Percentiles rank a stretch among this genome's conserved stretches.
Evolutionary conservation across 53 echinoderm and acorn worm species (phyloP).

Genomic region (Antedon mediterranea): DNA sequence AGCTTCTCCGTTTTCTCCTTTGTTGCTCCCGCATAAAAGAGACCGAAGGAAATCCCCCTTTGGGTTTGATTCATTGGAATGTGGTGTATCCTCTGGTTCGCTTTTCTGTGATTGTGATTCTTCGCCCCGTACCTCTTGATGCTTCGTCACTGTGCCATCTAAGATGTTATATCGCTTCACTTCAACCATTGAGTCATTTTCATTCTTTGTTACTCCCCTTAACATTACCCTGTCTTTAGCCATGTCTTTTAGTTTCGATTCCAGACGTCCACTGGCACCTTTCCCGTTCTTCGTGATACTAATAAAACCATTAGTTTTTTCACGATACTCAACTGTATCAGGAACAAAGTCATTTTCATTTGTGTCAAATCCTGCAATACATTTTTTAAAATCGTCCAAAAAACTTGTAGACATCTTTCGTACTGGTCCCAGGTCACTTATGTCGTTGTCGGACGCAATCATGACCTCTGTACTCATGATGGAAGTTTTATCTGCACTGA

Average conservation of each 20-base stretch:
- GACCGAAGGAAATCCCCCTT: slow-evolving; percentile 30
- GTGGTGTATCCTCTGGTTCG: neutral
- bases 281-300: neutral
- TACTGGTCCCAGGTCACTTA: neutral
- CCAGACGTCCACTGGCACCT: neutral
- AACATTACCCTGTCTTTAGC: neutral
- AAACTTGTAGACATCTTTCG: slow-evolving; percentile 30
- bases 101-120: neutral
- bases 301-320: neutral
- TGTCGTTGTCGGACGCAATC: neutral
- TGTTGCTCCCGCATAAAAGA: slow-evolving; percentile 27
- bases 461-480: neutral
- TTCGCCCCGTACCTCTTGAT: slow-evolving; percentile 2
- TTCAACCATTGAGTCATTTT: slow-evolving; percentile 22
- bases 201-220: neutral
- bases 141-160: slow-evolving; percentile 53
- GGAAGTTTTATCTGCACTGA: neutral
- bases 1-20: slow-evolving; percentile 34
- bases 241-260: neutral
- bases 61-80: slow-evolving; percentile 5
- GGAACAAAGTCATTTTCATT: slow-evolving; percentile 9
- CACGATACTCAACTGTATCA: neutral
- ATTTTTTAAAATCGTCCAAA: slow-evolving; percentile 89
- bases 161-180: slow-evolving; percentile 57
- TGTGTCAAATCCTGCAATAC: slow-evolving; percentile 80